Evolutionary conservation across 2,888 invertebrate species (phyloP).

Genomic region (Drosophila barbarae): DNA sequence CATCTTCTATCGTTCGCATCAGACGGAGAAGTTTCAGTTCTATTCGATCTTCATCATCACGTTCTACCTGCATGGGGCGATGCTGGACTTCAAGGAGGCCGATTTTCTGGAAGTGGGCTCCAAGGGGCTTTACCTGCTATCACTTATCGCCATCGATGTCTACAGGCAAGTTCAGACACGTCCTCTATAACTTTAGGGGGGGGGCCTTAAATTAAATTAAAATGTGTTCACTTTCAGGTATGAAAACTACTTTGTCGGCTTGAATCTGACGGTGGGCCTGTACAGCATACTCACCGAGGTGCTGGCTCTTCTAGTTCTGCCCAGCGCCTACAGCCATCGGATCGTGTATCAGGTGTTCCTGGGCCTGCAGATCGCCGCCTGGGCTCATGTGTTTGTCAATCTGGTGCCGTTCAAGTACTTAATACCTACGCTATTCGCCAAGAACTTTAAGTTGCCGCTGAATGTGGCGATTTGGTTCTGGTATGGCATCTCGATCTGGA

Average conservation of each 20-base stretch:
- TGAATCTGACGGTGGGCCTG: conserved; percentile 78
- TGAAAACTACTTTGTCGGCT: conserved; percentile 79
- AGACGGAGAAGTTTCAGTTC: conserved; percentile 79
- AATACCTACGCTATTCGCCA: conserved; percentile 79
- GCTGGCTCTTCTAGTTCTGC: conserved; percentile 75
- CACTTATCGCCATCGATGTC: conserved; percentile 75
- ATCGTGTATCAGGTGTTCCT: conserved; percentile 77
- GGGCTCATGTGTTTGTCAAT: conserved; percentile 78
- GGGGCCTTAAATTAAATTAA: neutral
- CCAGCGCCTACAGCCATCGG: conserved; percentile 73
- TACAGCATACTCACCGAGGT: conserved; percentile 78
- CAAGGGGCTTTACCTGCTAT: conserved; percentile 75
- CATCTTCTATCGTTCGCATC: conserved; percentile 78
- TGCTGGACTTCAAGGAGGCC: conserved; percentile 77
- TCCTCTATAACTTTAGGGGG: neutral
- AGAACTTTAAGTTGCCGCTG: conserved; percentile 78
- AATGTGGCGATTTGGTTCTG: conserved; percentile 78
- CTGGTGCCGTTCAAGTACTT: conserved; percentile 79
- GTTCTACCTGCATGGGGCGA: conserved; percentile 77
- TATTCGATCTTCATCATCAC: conserved; percentile 78
- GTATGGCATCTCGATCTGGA: conserved; percentile 80
- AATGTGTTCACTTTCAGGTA: conserved; percentile 63
- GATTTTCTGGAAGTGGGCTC: conserved; percentile 77
- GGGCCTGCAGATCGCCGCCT: conserved; percentile 77
- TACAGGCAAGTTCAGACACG: conserved; percentile 68